A percentile compares a stretch with the other conserved stretches of the same genome.
Conservation (phyloP, 2,113 vertebrate species). For the Bos taurus region DNA sequence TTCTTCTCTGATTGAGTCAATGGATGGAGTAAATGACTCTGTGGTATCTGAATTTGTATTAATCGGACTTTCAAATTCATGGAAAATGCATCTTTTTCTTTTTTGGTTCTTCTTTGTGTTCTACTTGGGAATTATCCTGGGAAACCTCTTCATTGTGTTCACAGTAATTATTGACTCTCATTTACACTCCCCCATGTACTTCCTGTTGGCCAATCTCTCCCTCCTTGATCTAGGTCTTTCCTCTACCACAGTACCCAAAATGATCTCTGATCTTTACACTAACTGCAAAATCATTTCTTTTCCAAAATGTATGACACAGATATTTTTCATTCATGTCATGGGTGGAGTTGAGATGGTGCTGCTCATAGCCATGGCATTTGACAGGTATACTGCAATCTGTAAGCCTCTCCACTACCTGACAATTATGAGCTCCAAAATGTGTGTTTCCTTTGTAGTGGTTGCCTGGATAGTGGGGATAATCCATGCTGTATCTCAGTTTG, state of each 20-base stretch:
- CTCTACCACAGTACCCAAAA: background rate
- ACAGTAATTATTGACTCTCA: constrained; percentile 21
- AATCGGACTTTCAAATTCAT: background rate
- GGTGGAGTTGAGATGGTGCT: background rate
- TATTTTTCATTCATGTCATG: constrained; percentile 48
- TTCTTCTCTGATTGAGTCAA: background rate
- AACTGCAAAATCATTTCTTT: constrained; percentile 10
- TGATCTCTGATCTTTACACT: constrained; percentile 21
- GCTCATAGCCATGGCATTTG: background rate
- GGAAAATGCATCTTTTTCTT: background rate
- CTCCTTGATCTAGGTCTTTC: constrained; percentile 30
- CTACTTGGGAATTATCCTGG: constrained; percentile 30
- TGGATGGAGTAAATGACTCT: background rate
- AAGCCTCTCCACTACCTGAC: constrained; percentile 31
- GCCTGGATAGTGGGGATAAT: background rate
- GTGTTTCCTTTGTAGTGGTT: background rate
- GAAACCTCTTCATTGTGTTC: constrained; percentile 25
- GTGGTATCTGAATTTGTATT: constrained; percentile 38
- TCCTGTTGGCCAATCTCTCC: constrained; percentile 25
- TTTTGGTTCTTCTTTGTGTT: constrained; percentile 27
- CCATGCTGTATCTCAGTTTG: background rate
- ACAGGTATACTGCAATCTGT: constrained; percentile 11
- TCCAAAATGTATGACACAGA: constrained; percentile 21
- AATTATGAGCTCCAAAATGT: constrained; percentile 3
- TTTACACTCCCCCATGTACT: constrained; percentile 43